Evolutionary conservation across 2,797 vertebrate species (phyloP).

Genomic region (Eupleurogrammus muticus): DNA sequence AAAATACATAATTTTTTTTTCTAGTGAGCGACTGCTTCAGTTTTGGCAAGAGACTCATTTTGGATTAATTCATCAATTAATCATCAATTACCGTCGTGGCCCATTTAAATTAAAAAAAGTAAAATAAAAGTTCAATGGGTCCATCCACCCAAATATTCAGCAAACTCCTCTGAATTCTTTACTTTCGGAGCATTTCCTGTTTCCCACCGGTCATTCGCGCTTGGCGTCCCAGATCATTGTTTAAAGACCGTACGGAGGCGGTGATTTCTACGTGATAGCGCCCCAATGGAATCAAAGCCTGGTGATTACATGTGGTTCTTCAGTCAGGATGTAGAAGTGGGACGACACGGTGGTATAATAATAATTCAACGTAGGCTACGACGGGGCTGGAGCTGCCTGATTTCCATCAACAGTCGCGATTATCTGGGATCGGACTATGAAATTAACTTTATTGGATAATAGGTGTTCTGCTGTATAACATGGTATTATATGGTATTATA

Average conservation of each 20-base stretch:
- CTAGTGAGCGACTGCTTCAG: too few species aligned
- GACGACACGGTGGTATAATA: background rate
- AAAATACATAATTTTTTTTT: too few species aligned
- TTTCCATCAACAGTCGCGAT: conserved; percentile 1
- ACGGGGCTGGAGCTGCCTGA: background rate
- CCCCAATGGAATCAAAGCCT: conserved; percentile 15
- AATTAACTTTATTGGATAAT: conserved; percentile 12
- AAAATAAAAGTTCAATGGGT: too few species aligned
- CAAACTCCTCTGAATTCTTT: too few species aligned
- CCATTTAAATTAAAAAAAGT: too few species aligned
- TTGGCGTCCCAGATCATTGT: conserved; percentile 12
- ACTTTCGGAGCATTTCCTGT: too few species aligned
- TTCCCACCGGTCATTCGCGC: too few species aligned
- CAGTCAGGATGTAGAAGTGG: background rate
- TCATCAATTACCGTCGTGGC: too few species aligned
- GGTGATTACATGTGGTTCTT: conserved; percentile 22
- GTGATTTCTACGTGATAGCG: conserved; percentile 13
- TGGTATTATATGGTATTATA: background rate
- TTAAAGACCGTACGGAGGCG: conserved; percentile 12
- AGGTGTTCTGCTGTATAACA: conserved; percentile 5
- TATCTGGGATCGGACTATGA: conserved; percentile 6
- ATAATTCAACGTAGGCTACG: background rate
- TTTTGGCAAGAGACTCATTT: too few species aligned
- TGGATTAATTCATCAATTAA: too few species aligned
- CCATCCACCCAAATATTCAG: too few species aligned